A percentile compares a stretch with the other conserved stretches of the same genome.
Evolutionary conservation across 1,140 invertebrate species (phyloP).

Genomic region (Anoplolepis gracilipes): DNA sequence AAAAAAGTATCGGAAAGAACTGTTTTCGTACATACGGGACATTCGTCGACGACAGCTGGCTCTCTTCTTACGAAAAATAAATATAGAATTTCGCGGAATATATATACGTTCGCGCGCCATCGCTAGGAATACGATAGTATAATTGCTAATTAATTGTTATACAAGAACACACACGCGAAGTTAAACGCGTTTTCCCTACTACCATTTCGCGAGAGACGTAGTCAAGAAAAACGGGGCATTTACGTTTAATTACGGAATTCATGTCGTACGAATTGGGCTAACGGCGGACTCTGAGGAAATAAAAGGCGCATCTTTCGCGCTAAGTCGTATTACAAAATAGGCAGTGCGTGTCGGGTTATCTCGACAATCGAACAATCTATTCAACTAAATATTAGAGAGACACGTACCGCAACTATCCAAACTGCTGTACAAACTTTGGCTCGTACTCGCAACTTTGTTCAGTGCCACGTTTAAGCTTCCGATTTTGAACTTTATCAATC

Average conservation of each 20-base stretch:
- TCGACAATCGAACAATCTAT: conserved; percentile 34
- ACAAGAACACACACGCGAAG: conserved; percentile 13
- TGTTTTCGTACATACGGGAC: background rate
- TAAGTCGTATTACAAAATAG: conserved; percentile 56
- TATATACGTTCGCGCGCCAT: background rate
- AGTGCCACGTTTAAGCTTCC: conserved; percentile 16
- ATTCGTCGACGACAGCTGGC: conserved; percentile 23
- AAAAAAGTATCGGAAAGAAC: conserved; percentile 19
- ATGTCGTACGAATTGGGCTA: background rate
- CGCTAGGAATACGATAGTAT: conserved; percentile 18
- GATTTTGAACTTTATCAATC: conserved; percentile 41
- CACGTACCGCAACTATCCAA: conserved; percentile 42
- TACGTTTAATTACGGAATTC: conserved; percentile 30
- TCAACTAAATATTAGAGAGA: conserved; percentile 43
- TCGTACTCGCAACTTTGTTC: conserved; percentile 36
- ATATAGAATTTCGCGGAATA: conserved; percentile 28
- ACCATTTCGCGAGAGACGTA: background rate
- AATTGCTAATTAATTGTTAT: conserved; percentile 43
- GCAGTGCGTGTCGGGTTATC: conserved; percentile 25
- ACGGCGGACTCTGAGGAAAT: conserved; percentile 12
- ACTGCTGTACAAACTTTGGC: conserved; percentile 32
- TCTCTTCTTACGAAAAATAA: conserved; percentile 39
- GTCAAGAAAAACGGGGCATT: background rate
- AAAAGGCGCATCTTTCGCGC: conserved; percentile 22
- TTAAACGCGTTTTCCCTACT: background rate